Evolutionary conservation across 2,888 invertebrate genomes (phyloP), one percentile per base, ranked within the genome.

Genomic region (Caenorhabditis sulstoni): DNA sequence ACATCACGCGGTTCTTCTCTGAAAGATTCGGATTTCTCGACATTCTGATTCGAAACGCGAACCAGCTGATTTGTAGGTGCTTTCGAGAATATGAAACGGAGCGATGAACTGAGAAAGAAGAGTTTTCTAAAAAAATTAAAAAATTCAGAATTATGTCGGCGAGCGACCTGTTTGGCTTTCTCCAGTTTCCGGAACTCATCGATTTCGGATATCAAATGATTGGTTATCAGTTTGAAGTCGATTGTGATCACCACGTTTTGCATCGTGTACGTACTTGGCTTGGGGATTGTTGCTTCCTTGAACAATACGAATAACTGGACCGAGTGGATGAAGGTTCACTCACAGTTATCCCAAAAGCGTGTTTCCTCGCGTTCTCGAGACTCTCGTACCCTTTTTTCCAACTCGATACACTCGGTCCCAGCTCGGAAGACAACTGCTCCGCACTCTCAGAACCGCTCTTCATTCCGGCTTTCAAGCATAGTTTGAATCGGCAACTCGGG

Each of bases 71-170:
- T 55, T 55, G 18, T 18, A 55, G n/a, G 55, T 55, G 55, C 55
- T 37, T 12, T 55, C 55, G 1, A 55, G 39, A 18, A 55, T 55
- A 37, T 55, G 55, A 37, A 55, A 55, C 29, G 55, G 55, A 37
- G 37, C 35, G 37, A 55, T 35, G 20, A 55, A 55, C 55, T 55
- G 55, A 9, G 55, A 37, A 11, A 55, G 37, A 1, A 55, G 37
- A 9, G 55, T 37, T 9, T 55, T 55, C 23, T 55, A 7, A 7
- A 29, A 29, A 3, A 29, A 29, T 7, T 29, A n/a, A n/a, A n/a
- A n/a, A n/a, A n/a, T n/a, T n/a, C n/a, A n/a, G n/a, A n/a, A n/a
- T n/a, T n/a, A n/a, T n/a, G n/a, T n/a, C n/a, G n/a, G n/a, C n/a
- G n/a, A n/a, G n/a, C n/a, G n/a, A n/a, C 29, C 29, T 29, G 50